Evolutionary conservation across 2,888 invertebrate species (phyloP), one percentile per base, ranked within the genome.

Genomic region (Agriopis leucophaearia): DNA sequence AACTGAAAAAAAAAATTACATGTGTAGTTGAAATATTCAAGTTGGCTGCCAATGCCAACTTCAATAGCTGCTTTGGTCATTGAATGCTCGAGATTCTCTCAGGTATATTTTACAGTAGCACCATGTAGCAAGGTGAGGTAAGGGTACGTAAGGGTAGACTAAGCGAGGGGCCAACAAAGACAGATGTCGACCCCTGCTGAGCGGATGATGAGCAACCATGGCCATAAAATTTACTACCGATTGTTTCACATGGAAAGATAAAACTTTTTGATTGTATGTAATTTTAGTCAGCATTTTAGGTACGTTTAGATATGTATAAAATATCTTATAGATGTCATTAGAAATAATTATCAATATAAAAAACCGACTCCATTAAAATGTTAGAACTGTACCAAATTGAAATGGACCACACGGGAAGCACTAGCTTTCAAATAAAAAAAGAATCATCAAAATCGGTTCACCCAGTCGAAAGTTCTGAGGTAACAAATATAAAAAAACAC

Each of bases 131-230:
- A 55, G 55, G 55, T 55, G 27, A 42, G 18, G 15, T 7, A 38
- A 69, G 71, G 71, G 71, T 72, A 77, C 58, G 66, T 66, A 69
- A 60, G 69, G 61, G 50, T 57, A 62, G 48, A 70, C 27, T 69
- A 70, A 70, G 70, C 70, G 70, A 76, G 79, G 87, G 85, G 82
- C 81, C 76, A 50, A 35, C 15, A 73, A 77, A 83, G 88, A 87
- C 94, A 94, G 94, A 94, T 94, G 94, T 87, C 85, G 85, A 82
- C 92, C 92, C 94, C 94, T 78, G 91, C 84, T 55, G 93, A 64
- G 92, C 83, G 82, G 77, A 81, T 89, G 91, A 92, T 92, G 88
- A 90, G 81, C 79, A 66, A 64, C 74, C 71, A 76, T 79, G 79
- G 74, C 81, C 84, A 87, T 88, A 86, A 87, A 86, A 79, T 79